Evolutionary conservation across 2,113 vertebrate species (phyloP).

Genomic region (Ahaetulla prasina): DNA sequence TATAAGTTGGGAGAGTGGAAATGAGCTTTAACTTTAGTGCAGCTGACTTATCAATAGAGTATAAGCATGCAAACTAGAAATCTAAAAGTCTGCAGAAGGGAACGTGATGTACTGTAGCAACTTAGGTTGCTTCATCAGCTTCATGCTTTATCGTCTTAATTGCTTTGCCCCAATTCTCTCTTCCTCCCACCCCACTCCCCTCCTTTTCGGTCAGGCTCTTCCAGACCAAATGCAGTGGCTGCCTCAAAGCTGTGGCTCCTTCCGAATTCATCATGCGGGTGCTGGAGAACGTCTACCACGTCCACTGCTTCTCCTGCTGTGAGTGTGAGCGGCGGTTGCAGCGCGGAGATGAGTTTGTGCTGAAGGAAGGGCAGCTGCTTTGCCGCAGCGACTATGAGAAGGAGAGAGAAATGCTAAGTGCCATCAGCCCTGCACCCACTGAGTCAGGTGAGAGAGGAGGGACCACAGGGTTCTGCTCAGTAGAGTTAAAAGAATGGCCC

Average conservation of each 20-base stretch:
- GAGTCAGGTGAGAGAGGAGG: constrained; percentile 74
- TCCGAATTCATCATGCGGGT: constrained; percentile 88
- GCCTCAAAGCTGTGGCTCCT: constrained; percentile 80
- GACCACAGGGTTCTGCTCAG: too few relatives aligned
- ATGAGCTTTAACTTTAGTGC: background rate
- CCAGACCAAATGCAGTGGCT: constrained; percentile 86
- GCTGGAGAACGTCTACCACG: constrained; percentile 85
- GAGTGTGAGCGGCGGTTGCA: constrained; percentile 86
- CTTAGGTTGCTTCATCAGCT: background rate
- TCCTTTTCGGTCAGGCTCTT: constrained; percentile 71
- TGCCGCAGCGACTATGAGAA: constrained; percentile 89
- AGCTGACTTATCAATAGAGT: background rate
- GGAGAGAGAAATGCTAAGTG: constrained; percentile 85
- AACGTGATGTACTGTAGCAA: background rate
- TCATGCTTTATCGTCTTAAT: background rate
- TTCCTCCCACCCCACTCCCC: background rate
- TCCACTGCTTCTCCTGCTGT: constrained; percentile 87
- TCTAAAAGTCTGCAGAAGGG: background rate
- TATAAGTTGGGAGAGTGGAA: too few relatives aligned
- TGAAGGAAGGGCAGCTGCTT: constrained; percentile 88
- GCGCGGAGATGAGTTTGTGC: constrained; percentile 86
- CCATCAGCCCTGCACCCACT: constrained; percentile 82
- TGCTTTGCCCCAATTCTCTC: background rate
- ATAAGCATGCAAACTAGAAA: background rate
- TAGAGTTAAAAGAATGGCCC: background rate